Base-by-base conservation (phyloP, 2,888 invertebrate genomes). In the Tetragonisca angustula region DNA sequence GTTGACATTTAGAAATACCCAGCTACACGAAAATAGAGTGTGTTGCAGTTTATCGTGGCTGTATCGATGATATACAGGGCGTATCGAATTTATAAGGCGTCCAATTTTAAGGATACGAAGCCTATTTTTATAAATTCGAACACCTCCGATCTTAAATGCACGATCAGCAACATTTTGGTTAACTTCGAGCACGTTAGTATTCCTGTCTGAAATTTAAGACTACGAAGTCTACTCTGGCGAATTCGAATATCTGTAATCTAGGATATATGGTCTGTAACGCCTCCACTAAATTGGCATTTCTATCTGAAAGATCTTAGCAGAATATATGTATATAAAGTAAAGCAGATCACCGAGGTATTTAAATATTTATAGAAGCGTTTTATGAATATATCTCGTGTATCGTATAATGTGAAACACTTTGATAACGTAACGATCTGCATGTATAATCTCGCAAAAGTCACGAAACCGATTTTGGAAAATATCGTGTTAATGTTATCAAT, bases 1-100 rank as follows among this genome's bases (percentile, higher is more conserved):
- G 68, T 68, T 19, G 68, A 27, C 52, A 27, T 59, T 21, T 50
- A 21, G 32, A 49, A 68, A 68, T 69, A 19, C 17, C 69, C 27
- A 27, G 52, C 52, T 62, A 19, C 54, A 43, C 19, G 68, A 62
- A 27, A 76, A 76, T 43, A n/a, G 43, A 36, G 49, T 15, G n/a
- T 43, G 49, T 15, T 52, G 76, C 27, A 76, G 68, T 52, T 68
- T 52, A 43, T 32, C 24, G n/a, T 36, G 19, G 32, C 9, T 15
- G 17, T 36, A 54, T 13, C 13, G 24, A n/a, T 21, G 52, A 69
- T 52, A 6, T 52, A 13, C 6, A 15, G 9, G 1, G 32, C 32
- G 4, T 4, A 32, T 52, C 21, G 27, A 52, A 50, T 50, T 50
- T 68, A 69, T 52, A 13, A 21, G 21, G 27, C 69, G 21, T 21